Base-by-base conservation (phyloP, 35 echinoderm and acorn worm genomes). In the Ophioderma brevispina region DNA sequence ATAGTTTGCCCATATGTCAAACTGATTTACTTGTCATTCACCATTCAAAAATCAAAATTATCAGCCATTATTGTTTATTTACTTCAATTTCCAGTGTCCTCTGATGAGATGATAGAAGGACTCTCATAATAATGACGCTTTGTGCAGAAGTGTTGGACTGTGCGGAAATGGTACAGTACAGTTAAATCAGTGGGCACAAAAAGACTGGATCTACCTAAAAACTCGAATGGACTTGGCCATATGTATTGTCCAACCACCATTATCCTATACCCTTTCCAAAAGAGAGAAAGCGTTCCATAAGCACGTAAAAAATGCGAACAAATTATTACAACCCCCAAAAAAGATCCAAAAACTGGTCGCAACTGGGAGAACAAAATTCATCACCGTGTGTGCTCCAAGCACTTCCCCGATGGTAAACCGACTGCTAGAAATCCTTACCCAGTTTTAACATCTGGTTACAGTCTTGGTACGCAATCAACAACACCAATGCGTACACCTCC, bases 331-430 rank as follows among this genome's bases (percentile, higher is more conserved):
- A 87, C 52, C 1, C 25, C 46, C 46, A 39, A n/a, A 56, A 87
- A 77, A 25, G 59, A 87, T 55, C 52, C 50, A 76, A 87, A 18
- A 32, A 87, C 23, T 21, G 70, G 85, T 2, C 25, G 59, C 17
- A 76, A 37, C 13, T 77, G 70, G 85, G 55, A 70, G 37, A 59
- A 59, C 23, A 70, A 30, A 36, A 2, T 3, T 21, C 13, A 87
- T 38, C 5, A n/a, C 52, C 33, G 85, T 38, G 36, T 87, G 1
- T 87, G 85, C 32, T 76, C 85, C 43, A 31, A 34, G 31, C 85
- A 87, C 37, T 87, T 87, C 76, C 41, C 33, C 21, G 63, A 76
- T 28, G 55, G 55, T 1, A 37, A 76, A 76, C 85, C 85, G 8
- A 76, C 63, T 8, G 31, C 42, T 1, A 35, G 17, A 30, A 76